Base-by-base conservation (phyloP, 35 echinoderm and acorn worm genomes). In the Stichopus chloronotus region DNA sequence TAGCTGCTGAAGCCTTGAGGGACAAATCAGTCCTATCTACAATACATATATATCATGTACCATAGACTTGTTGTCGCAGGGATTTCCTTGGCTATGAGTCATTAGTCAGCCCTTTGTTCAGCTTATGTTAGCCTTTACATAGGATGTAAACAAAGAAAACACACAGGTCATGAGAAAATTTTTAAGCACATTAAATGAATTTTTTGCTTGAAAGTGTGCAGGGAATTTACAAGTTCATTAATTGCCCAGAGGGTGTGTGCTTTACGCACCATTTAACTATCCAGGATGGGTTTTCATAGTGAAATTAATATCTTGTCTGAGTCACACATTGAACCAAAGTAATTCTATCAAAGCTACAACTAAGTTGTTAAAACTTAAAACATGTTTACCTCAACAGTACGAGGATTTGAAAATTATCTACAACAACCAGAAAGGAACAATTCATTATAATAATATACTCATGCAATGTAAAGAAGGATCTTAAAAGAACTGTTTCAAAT, bases 51-150 rank as follows among this genome's bases (percentile, higher is more conserved):
- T 83, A 52, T 83, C 9, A 13, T 83, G 80, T 56, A 24, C 52
- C 80, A 83, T 83, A 16, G 43, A 24, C 58, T 85, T 85, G 82
- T 85, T 85, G 55, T 85, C 56, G 9, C 57, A 23, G 82, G 82
- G 82, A 85, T 85, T 85, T 58, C 82, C 82, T 85, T 58, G 9
- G 12, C 43, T 55, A 83, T 83, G 80, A 83, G 80, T 83, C 80
- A 83, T 83, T 83, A 83, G 5, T 43, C 52, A 56, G 55, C 25
- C 55, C 80, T 83, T 83, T 83, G 80, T 83, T 83, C 80, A 83
- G 7, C 9, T 52, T 83, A 16, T 43, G 25, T 55, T 52, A 52
- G 43, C 80, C 80, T 56, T 65, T 65, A 65, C 61, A 65, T 16
- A 52, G 55, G 80, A 83, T 83, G 55, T 83, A 52, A 83, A 83